phyloP scores from a whole-genome alignment of 2,797 vertebrate genomes.

The Smutsia temminckii region DNA sequence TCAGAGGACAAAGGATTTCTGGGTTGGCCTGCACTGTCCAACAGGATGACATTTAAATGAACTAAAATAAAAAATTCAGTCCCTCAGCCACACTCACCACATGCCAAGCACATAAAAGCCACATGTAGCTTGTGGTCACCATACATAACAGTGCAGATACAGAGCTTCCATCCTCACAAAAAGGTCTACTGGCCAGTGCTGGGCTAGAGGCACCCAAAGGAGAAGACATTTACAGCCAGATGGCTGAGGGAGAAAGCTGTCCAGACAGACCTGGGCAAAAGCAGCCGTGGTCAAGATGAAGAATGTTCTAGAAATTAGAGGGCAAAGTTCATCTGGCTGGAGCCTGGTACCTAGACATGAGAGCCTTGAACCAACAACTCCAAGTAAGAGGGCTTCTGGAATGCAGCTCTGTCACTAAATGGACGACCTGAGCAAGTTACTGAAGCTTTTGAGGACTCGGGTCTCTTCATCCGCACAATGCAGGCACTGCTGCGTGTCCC shows the following conservation, averaged over 20 bases:
- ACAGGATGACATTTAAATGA: neutral
- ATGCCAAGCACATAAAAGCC: neutral
- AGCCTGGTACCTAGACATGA: neutral
- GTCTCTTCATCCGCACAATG: neutral
- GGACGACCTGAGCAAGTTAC: neutral
- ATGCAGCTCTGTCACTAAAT: neutral
- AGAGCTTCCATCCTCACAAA: neutral
- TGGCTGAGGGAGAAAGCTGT: neutral
- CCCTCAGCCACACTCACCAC: neutral
- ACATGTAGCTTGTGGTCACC: neutral
- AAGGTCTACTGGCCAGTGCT: neutral
- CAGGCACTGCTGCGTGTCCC: neutral
- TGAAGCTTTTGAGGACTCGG: neutral
- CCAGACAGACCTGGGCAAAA: neutral
- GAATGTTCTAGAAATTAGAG: neutral
- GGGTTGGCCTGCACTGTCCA: neutral
- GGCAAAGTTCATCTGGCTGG: neutral
- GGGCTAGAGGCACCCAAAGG: neutral
- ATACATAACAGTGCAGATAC: neutral
- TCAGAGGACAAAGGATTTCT: slow-evolving; percentile 11
- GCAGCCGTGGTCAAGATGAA: neutral
- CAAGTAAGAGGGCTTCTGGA: neutral
- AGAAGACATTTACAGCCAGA: neutral
- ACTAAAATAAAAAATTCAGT: slow-evolving; percentile 22
- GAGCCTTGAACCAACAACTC: neutral